Evolutionary conservation across 2,888 invertebrate genomes (phyloP).

Genomic region (Chouioia cunea): DNA sequence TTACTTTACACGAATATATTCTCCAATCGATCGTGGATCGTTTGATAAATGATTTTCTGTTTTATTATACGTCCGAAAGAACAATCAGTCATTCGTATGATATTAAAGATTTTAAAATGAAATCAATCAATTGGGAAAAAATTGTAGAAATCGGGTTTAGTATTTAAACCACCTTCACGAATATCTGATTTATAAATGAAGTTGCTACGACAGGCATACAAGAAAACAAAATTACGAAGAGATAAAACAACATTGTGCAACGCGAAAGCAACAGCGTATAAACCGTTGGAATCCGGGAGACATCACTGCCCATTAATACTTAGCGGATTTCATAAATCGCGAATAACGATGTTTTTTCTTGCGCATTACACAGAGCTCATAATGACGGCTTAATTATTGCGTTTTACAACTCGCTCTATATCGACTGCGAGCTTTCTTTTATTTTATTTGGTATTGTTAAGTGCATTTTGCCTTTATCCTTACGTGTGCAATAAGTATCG

Average conservation of each 20-base stretch:
- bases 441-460: slow-evolving; percentile 10
- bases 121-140: too few relatives aligned
- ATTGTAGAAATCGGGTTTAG: too few relatives aligned
- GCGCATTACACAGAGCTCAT: slow-evolving; percentile 59
- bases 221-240: slow-evolving; percentile 3
- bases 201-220: neutral
- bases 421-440: slow-evolving; percentile 18
- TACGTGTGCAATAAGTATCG: too few relatives aligned
- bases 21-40: too few relatives aligned
- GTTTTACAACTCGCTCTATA: slow-evolving; percentile 51
- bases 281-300: slow-evolving; percentile 48
- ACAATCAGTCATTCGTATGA: too few relatives aligned
- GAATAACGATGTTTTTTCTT: slow-evolving; percentile 59
- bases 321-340: slow-evolving; percentile 62
- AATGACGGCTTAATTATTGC: slow-evolving; percentile 64
- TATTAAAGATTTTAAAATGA: too few relatives aligned
- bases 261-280: slow-evolving; percentile 38
- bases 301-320: slow-evolving; percentile 57
- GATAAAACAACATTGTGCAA: slow-evolving; percentile 3
- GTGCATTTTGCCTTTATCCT: neutral
- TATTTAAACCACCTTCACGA: too few relatives aligned
- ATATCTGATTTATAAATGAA: neutral
- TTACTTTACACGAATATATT: too few relatives aligned
- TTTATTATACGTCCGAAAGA: too few relatives aligned
- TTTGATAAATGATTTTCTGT: too few relatives aligned